Base-by-base conservation (phyloP, 2,888 invertebrate species). In the Odontocolon sp. region DNA sequence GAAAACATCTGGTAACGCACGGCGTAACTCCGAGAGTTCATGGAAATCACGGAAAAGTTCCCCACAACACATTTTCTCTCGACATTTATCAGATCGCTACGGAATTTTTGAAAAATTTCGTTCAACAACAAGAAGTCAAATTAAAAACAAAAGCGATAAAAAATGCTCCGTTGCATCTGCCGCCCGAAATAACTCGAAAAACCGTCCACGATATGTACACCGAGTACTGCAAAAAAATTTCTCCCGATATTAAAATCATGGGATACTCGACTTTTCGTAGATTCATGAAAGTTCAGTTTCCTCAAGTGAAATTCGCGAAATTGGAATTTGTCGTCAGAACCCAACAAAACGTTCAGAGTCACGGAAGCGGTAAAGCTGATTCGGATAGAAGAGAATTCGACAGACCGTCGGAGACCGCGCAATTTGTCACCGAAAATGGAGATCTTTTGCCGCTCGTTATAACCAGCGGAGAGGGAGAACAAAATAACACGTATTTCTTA, bases 231-330 rank as follows among this genome's bases (percentile, higher is more conserved):
- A 94, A 94, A 86, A 93, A 94, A 79, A 89, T 94, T 61, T 94
- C 94, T 83, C 28, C 52, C 1, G 61, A 93, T 64, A 93, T 94
- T 9, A 95, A 95, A 89, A 91, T 95, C 11, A 95, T 96, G 95
- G 95, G 95, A 0, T 96, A 95, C 84, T 95, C 95, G 1, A 95
- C 95, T 6, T 96, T 96, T 91, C 92, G 95, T 78, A 94, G 95
- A 83, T 96, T 95, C 86, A 94, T 96, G 94, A 95, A 95, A 87
- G 95, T 95, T 83, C 95, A 95, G 86, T 96, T 95, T 88, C 95
- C 95, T 0, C 94, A 95, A 83, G 94, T 95, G 2, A 95, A 94
- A 86, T 95, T 95, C 86, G 91, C 91, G 50, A 92, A 92, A 84
- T 86, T 92, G 11, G 94, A 94, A 77, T 88, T 87, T 33, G 72